Conservation (phyloP, 2,797 vertebrate genomes). For the Molossus molossus region DNA sequence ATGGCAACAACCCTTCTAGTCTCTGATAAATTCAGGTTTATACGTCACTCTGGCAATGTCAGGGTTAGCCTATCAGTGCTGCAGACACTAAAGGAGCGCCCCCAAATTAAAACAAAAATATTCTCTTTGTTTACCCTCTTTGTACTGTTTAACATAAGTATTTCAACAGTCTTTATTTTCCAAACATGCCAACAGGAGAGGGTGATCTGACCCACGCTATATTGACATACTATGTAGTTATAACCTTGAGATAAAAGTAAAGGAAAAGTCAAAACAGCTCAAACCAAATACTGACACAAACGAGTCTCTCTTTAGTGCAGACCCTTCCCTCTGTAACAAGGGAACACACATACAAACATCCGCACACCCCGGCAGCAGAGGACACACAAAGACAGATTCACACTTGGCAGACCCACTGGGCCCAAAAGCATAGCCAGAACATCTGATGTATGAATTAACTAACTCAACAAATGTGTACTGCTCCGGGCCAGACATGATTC, state of each 20-base stretch:
- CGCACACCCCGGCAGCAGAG: fast-evolving
- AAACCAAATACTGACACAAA: slow-evolving; percentile 67
- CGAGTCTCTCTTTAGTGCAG: slow-evolving; percentile 17
- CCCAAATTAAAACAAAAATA: slow-evolving; percentile 64
- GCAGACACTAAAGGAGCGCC: not conserved
- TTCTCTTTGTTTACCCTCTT: slow-evolving; percentile 74
- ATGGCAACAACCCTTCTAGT: not conserved
- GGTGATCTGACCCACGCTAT: slow-evolving; percentile 79
- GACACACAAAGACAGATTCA: too few relatives aligned
- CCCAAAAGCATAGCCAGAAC: not conserved
- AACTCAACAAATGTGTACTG: not conserved
- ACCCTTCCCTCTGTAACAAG: not conserved
- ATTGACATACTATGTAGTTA: slow-evolving; percentile 68
- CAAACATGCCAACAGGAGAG: slow-evolving; percentile 77
- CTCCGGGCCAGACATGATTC: not conserved
- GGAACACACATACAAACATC: not conserved
- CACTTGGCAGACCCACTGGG: fast-evolving
- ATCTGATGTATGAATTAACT: not conserved
- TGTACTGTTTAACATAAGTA: slow-evolving; percentile 78
- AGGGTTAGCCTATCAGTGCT: not conserved
- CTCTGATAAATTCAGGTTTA: not conserved
- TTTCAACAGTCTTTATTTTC: slow-evolving; percentile 85
- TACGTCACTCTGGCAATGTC: not conserved
- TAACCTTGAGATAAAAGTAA: slow-evolving; percentile 81
- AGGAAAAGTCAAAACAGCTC: slow-evolving; percentile 75